These are phyloP conservation scores for Enteromius anoplus DNA, from an alignment of 2,797 vertebrate species.

Conservation along the genomic window DNA sequence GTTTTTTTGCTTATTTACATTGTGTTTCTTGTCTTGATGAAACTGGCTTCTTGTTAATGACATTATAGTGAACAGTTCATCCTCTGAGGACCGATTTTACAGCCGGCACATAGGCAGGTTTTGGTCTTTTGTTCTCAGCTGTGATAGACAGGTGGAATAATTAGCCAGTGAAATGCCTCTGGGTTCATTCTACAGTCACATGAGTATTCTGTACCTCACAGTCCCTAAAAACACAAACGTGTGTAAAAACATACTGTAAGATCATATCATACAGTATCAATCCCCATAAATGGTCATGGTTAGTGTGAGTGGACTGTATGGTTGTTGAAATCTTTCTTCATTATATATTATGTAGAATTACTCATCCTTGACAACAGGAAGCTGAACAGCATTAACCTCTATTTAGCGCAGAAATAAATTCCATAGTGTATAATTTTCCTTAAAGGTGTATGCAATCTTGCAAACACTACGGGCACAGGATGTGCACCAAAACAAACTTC, in stretches of 20 bases:
- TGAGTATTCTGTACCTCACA: neutral
- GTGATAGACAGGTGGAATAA: slow-evolving; percentile 67
- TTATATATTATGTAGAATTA: neutral
- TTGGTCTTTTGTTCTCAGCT: slow-evolving; percentile 52
- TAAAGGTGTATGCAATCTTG: no score
- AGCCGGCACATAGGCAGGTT: neutral
- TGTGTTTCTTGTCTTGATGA: slow-evolving; percentile 40
- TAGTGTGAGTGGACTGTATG: neutral
- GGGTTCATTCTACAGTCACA: neutral
- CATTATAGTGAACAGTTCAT: slow-evolving; percentile 57
- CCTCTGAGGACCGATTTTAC: slow-evolving; percentile 44
- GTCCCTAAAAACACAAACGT: slow-evolving; percentile 5
- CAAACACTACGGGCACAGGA: no score
- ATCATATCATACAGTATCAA: neutral
- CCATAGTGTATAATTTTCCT: neutral
- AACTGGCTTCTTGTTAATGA: slow-evolving; percentile 48
- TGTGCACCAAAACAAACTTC: no score
- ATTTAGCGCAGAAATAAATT: neutral
- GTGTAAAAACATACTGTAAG: neutral
- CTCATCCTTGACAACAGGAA: neutral
- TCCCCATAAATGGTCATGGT: neutral
- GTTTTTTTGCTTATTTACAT: neutral
- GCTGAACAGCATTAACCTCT: neutral
- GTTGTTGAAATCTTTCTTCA: neutral
- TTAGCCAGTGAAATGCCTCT: slow-evolving; percentile 50